A percentile compares a stretch with the other conserved stretches of the same genome.
Conservation (phyloP, 2,113 vertebrate genomes). For the Campylomormyrus numenius region DNA sequence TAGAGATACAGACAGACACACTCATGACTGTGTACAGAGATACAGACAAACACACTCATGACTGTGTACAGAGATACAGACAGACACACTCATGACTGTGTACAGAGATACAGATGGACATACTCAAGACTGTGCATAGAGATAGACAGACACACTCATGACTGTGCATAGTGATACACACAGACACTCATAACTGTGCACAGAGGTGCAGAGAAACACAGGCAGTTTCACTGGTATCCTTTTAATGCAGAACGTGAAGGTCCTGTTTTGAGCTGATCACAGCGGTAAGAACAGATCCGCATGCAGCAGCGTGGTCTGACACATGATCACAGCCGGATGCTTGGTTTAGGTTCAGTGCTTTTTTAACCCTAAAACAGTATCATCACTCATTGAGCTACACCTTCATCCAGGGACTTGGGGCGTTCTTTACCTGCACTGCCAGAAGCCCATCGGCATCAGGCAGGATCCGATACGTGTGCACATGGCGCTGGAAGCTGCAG, state of each 20-base stretch:
- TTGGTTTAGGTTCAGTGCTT: neutral
- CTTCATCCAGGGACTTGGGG: too few species aligned
- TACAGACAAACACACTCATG: neutral
- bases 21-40: constrained; percentile 20
- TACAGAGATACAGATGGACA: constrained; percentile 19
- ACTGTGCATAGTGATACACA: neutral
- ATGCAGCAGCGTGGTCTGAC: neutral
- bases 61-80: constrained; percentile 20
- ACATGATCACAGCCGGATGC: neutral
- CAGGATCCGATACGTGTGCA: constrained; percentile 82
- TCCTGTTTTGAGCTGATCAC: neutral
- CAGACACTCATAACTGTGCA: neutral
- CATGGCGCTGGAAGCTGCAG: constrained; percentile 69
- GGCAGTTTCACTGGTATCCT: neutral
- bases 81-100: neutral
- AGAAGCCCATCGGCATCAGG: constrained; percentile 70
- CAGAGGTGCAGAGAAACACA: neutral
- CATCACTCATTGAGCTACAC: too few species aligned
- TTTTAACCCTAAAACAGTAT: neutral
- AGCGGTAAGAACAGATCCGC: neutral
- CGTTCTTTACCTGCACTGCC: constrained; percentile 69
- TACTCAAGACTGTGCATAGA: constrained; percentile 26
- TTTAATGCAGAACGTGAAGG: neutral
- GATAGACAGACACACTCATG: neutral
- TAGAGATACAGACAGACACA: neutral